phyloP scores from a whole-genome alignment of 2,113 vertebrate genomes.

The Bufo gargarizans region DNA sequence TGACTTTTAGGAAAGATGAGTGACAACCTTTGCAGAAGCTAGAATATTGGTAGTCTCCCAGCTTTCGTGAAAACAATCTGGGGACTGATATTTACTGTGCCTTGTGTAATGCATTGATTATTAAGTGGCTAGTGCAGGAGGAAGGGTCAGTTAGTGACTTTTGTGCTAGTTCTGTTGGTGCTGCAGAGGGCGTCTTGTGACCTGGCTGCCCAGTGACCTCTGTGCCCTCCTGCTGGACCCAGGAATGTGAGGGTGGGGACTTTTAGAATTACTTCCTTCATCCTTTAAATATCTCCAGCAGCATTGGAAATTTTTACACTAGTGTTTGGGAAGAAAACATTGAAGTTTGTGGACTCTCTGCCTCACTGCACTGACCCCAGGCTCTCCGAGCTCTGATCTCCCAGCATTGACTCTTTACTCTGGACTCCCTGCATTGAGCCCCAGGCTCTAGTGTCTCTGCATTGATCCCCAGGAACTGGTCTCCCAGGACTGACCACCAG shows the following conservation, averaged over 20 bases:
- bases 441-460: background rate
- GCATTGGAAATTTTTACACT: background rate
- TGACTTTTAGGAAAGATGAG: no score
- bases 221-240: slow-evolving; percentile 45
- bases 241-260: slow-evolving; percentile 50
- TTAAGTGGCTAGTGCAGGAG: background rate
- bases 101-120: background rate
- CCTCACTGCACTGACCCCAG: background rate
- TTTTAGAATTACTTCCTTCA: slow-evolving; percentile 50
- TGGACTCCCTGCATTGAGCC: background rate
- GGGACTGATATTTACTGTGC: no score
- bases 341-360: background rate
- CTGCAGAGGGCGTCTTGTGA: background rate
- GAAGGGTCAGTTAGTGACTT: background rate
- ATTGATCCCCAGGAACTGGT: background rate
- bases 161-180: background rate
- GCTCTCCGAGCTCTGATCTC: no score
- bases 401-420: no score
- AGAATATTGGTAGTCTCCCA: background rate
- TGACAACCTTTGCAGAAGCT: background rate
- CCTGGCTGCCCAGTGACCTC: slow-evolving; percentile 37
- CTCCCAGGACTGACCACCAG: background rate
- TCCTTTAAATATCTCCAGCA: slow-evolving; percentile 52
- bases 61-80: background rate
- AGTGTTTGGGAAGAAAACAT: background rate